Conservation (phyloP, 2,888 invertebrate species). For the Atethmia centrago region DNA sequence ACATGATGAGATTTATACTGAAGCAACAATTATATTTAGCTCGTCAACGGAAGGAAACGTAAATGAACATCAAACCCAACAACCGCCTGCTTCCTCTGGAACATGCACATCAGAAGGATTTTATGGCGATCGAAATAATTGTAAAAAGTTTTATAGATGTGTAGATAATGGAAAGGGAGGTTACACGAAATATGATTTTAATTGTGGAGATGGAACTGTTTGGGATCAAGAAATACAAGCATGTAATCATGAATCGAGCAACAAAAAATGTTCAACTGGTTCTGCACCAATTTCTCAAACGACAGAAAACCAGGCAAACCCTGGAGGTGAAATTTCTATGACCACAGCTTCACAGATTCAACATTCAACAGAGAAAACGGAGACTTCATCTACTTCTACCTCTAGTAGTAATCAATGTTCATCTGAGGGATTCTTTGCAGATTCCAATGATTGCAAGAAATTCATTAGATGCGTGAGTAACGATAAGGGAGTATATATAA, state of each 20-base stretch:
- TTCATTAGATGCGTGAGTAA: conserved; percentile 93
- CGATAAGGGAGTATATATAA: conserved; percentile 85
- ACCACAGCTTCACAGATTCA: conserved; percentile 54
- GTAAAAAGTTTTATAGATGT: conserved; percentile 94
- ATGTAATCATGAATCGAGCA: conserved; percentile 87
- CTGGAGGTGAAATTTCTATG: conserved; percentile 21
- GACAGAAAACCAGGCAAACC: conserved; percentile 25
- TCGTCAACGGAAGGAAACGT: conserved; percentile 45
- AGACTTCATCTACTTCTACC: conserved; percentile 51
- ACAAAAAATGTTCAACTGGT: conserved; percentile 62
- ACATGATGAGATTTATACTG: conserved; percentile 60
- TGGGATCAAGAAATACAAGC: conserved; percentile 90
- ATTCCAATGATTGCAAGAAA: conserved; percentile 92
- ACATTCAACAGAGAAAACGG: conserved; percentile 47
- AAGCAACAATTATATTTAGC: conserved; percentile 56
- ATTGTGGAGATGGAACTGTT: conserved; percentile 93
- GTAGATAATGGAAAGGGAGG: conserved; percentile 91
- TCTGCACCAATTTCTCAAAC: conserved; percentile 18
- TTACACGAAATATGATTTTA: conserved; percentile 92
- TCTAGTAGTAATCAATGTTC: conserved; percentile 80
- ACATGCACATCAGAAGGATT: conserved; percentile 92
- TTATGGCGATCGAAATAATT: conserved; percentile 92
- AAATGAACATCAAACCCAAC: conserved; percentile 54
- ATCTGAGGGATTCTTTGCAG: conserved; percentile 93
- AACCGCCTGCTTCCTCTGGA: conserved; percentile 54